A percentile compares a stretch with the other conserved stretches of the same genome.
Conservation (phyloP, 2,113 vertebrate genomes). For the Tragelaphus scriptus region DNA sequence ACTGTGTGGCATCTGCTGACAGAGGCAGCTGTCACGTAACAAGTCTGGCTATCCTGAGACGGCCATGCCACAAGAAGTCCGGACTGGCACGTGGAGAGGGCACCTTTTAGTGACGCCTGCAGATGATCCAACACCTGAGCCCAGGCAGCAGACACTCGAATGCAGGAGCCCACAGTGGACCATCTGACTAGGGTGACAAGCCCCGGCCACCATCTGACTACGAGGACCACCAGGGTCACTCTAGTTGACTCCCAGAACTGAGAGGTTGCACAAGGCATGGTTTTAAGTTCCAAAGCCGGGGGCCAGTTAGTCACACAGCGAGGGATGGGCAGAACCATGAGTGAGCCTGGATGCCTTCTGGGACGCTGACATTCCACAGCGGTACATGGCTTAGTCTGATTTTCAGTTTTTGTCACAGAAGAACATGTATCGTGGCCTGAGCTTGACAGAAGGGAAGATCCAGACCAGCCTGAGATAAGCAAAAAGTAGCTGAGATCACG, state of each 20-base stretch:
- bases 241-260: neutral
- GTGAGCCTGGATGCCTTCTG: neutral
- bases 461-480: neutral
- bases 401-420: neutral
- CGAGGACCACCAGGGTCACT: neutral
- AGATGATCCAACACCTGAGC: neutral
- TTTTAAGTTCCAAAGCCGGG: neutral
- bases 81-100: neutral
- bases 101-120: fast-evolving
- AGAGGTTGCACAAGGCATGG: neutral
- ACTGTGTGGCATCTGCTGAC: no score
- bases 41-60: no score
- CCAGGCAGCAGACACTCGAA: neutral
- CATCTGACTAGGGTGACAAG: neutral
- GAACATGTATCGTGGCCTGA: neutral
- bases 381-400: neutral
- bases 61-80: neutral
- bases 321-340: neutral
- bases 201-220: neutral
- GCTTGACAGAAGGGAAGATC: neutral
- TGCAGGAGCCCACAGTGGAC: neutral
- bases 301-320: neutral
- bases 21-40: fast-evolving
- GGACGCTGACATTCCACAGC: neutral
- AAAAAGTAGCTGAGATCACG: neutral